phyloP scores from a whole-genome alignment of 1,140 invertebrate species.

The Papilio machaon region DNA sequence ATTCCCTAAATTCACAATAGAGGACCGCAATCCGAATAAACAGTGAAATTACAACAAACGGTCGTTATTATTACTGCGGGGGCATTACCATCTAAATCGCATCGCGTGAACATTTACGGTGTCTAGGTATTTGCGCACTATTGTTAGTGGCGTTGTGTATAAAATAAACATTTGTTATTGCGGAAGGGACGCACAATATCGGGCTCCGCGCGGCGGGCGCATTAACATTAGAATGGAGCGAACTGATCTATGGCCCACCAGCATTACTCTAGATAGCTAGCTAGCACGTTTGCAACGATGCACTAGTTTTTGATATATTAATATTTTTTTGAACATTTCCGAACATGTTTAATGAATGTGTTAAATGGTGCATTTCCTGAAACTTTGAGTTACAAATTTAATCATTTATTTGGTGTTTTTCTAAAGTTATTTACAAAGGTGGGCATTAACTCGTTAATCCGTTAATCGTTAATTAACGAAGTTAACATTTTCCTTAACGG shows the following conservation, averaged over 20 bases:
- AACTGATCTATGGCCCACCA: slow-evolving; percentile 71
- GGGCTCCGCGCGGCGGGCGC: slow-evolving; percentile 59
- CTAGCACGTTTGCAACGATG: slow-evolving; percentile 30
- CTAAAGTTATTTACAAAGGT: too few relatives aligned
- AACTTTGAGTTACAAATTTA: too few relatives aligned
- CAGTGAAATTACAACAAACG: slow-evolving; percentile 64
- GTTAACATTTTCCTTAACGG: too few relatives aligned
- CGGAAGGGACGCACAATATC: slow-evolving; percentile 76
- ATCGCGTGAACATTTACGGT: slow-evolving; percentile 74
- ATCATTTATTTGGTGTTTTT: too few relatives aligned
- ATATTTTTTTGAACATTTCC: not conserved
- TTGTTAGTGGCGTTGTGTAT: slow-evolving; percentile 82
- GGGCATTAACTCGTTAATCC: too few relatives aligned
- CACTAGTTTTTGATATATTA: not conserved
- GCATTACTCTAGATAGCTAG: slow-evolving; percentile 57
- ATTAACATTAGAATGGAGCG: slow-evolving; percentile 78
- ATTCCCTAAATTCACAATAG: slow-evolving; percentile 37
- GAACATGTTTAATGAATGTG: not conserved
- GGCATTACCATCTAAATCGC: slow-evolving; percentile 80
- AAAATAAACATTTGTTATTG: slow-evolving; percentile 82
- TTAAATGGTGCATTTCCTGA: too few relatives aligned
- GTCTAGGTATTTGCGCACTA: slow-evolving; percentile 82
- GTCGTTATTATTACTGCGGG: slow-evolving; percentile 72
- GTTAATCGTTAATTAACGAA: too few relatives aligned
- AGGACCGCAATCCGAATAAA: slow-evolving; percentile 55